Evolutionary conservation across 2,888 invertebrate genomes (phyloP).

Genomic region (Dugesia japonica): DNA sequence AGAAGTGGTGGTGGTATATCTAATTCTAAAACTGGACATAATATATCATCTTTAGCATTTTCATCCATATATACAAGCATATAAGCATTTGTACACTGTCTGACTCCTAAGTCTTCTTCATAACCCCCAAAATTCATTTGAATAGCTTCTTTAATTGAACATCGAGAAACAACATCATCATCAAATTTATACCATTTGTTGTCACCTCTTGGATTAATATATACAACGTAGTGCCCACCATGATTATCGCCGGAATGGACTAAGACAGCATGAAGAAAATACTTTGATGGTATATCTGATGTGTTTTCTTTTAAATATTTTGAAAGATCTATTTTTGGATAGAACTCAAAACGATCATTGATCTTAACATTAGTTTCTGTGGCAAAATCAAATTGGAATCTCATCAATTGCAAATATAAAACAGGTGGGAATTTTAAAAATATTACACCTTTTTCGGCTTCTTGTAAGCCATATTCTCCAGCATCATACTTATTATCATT

Average conservation of each 20-base stretch:
- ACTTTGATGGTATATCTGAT: slow-evolving; percentile 54
- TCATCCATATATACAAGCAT: slow-evolving; percentile 97
- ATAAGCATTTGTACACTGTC: slow-evolving; percentile 93
- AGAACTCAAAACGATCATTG: slow-evolving; percentile 57
- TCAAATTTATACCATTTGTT: slow-evolving; percentile 98
- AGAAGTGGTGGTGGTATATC: slow-evolving; percentile 73
- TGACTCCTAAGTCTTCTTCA: slow-evolving; percentile 63
- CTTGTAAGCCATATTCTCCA: slow-evolving; percentile 81
- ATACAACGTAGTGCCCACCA: slow-evolving; percentile 95
- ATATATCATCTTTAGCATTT: slow-evolving; percentile 52
- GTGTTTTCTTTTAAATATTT: slow-evolving; percentile 54
- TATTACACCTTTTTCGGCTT: slow-evolving; percentile 92
- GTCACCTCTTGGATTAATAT: slow-evolving; percentile 86
- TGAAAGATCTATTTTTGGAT: slow-evolving; percentile 62
- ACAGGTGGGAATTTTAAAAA: slow-evolving; percentile 91
- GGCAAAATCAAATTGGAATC: slow-evolving; percentile 92
- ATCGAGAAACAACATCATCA: slow-evolving; percentile 91
- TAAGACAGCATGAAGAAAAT: slow-evolving; percentile 81
- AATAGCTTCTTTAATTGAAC: slow-evolving; percentile 83
- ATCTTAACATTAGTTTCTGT: slow-evolving; percentile 94
- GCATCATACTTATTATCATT: slow-evolving; percentile 98
- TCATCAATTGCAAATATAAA: slow-evolving; percentile 84
- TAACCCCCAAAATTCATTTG: slow-evolving; percentile 76
- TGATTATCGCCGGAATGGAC: slow-evolving; percentile 99
- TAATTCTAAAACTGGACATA: slow-evolving; percentile 72